Base-by-base conservation (phyloP, 2,888 invertebrate species). In the Epinotia ramella region DNA sequence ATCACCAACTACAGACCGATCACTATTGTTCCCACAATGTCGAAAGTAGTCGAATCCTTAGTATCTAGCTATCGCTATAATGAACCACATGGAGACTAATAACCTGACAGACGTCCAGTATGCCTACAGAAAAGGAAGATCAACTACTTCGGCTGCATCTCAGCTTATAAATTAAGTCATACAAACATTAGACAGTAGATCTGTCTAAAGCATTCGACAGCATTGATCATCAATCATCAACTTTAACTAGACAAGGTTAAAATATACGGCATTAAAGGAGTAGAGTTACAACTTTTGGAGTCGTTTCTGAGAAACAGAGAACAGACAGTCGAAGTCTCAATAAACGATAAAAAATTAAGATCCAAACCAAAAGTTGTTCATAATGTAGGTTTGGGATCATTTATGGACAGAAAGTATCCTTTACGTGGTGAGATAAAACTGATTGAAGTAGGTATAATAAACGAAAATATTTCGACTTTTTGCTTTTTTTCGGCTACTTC, bases 51-150 rank as follows among this genome's bases (percentile, higher is more conserved):
- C n/a, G n/a, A n/a, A n/a, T n/a, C n/a, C n/a, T n/a, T n/a, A n/a
- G n/a, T n/a, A n/a, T n/a, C n/a, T n/a, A n/a, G n/a, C n/a, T n/a
- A n/a, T n/a, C n/a, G n/a, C n/a, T n/a, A n/a, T n/a, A n/a, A n/a
- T n/a, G n/a, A n/a, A n/a, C n/a, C n/a, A n/a, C n/a, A n/a, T n/a
- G n/a, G n/a, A n/a, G n/a, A n/a, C n/a, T n/a, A n/a, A n/a, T n/a
- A n/a, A n/a, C n/a, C n/a, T n/a, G n/a, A n/a, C n/a, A n/a, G n/a
- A n/a, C n/a, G n/a, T n/a, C n/a, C n/a, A n/a, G n/a, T n/a, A n/a
- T n/a, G 20, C 57, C 20, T 57, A 57, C 18, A 57, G 57, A 33
- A 62, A 62, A 33, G 62, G 62, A 62, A 24, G 62, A 24, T 33
- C 62, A 11, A 62, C 62, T 57, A 57, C 57, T 18, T 3, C 57